phyloP scores from a whole-genome alignment of 35 echinoderm and acorn worm species.

The Stichopus chloronotus region DNA sequence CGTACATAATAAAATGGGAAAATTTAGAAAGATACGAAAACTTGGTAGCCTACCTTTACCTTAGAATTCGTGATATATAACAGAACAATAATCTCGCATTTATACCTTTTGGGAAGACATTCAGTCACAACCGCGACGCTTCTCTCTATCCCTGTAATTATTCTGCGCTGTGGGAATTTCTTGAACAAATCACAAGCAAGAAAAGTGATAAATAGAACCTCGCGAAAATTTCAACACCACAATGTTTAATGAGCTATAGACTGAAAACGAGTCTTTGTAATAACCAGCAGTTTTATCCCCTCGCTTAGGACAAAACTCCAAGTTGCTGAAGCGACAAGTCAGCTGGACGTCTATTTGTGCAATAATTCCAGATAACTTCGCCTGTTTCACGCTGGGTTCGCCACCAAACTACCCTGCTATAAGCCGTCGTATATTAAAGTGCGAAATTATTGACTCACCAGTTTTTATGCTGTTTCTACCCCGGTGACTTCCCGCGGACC shows the following conservation, averaged over 20 bases:
- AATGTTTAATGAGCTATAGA: slow-evolving; percentile 26
- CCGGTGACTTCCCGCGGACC: slow-evolving; percentile 63
- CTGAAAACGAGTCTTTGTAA: slow-evolving; percentile 34
- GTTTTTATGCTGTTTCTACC: slow-evolving; percentile 27
- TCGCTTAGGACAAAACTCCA: slow-evolving; percentile 43
- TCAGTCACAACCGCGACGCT: neutral
- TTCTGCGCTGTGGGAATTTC: slow-evolving; percentile 13
- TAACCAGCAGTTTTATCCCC: slow-evolving; percentile 59
- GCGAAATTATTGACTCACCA: slow-evolving; percentile 62
- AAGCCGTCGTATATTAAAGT: slow-evolving; percentile 52
- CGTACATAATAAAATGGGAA: no score
- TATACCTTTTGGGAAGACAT: slow-evolving; percentile 12
- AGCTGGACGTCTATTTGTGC: slow-evolving; percentile 65
- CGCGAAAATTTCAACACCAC: slow-evolving; percentile 33
- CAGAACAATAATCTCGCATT: neutral
- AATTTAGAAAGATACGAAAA: no score
- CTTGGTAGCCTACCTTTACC: no score
- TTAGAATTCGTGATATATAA: neutral
- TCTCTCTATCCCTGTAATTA: neutral
- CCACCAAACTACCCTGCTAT: slow-evolving; percentile 37
- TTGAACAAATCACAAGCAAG: neutral
- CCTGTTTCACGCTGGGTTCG: slow-evolving; percentile 42
- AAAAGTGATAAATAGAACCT: neutral
- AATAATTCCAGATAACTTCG: slow-evolving; percentile 51
- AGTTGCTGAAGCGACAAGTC: slow-evolving; percentile 55